Evolutionary conservation across 92 coral and sea anemone genomes (phyloP), one percentile per base, ranked within the genome.

Genomic region (Umimayanthus chanpuru): DNA sequence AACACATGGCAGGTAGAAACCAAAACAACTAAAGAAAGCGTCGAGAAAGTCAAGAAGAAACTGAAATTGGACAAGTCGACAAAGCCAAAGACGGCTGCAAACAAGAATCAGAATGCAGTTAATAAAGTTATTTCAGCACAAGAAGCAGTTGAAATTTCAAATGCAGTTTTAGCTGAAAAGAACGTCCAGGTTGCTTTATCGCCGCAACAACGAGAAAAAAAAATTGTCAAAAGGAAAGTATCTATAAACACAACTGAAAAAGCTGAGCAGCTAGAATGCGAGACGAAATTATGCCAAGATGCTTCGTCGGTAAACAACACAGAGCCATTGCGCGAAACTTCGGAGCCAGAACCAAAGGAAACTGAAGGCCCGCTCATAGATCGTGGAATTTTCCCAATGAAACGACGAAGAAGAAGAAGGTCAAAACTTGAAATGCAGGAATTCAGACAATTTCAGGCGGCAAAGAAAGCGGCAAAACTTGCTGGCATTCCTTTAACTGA

Each of bases 1-100:
- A 92, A 94, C 81, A 91, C 96, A 58, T 94, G 98, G 98, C 94
- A 85, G 66, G 96, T 94, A 15, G 94, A 93, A 91, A 90, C 93
- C 47, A 94, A 94, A 87, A 83, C 65, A 90, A 89, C 81, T 26
- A 65, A 68, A 36, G 90, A 84, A 7, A 61, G 55, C 68, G 44
- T 85, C 47, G 89, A 70, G 40, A 77, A 80, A 67, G 91, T 79
- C 21, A 64, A 76, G 40, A 88, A 82, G 72, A 87, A 91, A 61
- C 91, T 91, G 39, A 86, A 84, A 65, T 66, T 91, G 47, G 66
- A 76, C 65, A 83, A 83, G 66, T 38, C 86, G 47, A 28, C 87
- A 53, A 26, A 39, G 65, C n/a, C 65, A 43, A 83, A 68, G 29
- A 21, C 25, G 39, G 39, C 30, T 47, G 44, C 65, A 5, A 44